Evolutionary conservation across 1,140 invertebrate species (phyloP), one percentile per base, ranked within the genome.

Genomic region (Drosophila quadrilineata): DNA sequence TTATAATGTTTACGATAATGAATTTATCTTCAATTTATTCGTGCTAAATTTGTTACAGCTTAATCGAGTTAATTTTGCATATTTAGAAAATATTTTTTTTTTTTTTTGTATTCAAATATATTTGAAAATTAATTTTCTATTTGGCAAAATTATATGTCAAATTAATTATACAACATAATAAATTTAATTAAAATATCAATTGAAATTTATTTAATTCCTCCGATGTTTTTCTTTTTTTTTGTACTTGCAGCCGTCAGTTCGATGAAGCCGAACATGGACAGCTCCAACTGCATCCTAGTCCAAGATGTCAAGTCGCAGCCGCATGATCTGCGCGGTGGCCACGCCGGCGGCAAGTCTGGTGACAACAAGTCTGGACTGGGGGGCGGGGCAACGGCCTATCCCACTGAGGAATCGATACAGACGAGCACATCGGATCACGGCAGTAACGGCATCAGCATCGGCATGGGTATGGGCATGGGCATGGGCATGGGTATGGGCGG

Each of bases 261-360:
- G 84, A 95, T 96, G 94, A 94, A 95, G 90, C 93, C 93, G 87
- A 93, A 93, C 90, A 94, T 95, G 91, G 95, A 96, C 91, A 94
- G 93, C 89, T 93, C 94, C 76, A 96, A 96, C 90, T 97, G 96
- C 91, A 96, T 96, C 88, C 91, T 96, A 89, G 95, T 96, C 74
- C 95, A 96, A 93, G 96, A 97, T 91, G 94, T 96, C 54, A 96
- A 96, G 91, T 94, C 95, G 75, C 94, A 96, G 66, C 95, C 95
- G 64, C 94, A 96, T 84, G 94, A 95, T 90, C 33, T 88, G 22
- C 93, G 94, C 89, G 94, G 94, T 88, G 73, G 76, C 3, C n/a
- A n/a, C n/a, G 16, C 67, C 21, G 50, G 52, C 0, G 77, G 48
- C 64, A 88, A 85, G 38, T 35, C 56, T 6, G 82, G 75, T 21